A percentile compares a stretch with the other conserved stretches of the same genome.
Conservation (phyloP, 92 coral and sea anemone genomes). For the Chrysogorgia sp. region DNA sequence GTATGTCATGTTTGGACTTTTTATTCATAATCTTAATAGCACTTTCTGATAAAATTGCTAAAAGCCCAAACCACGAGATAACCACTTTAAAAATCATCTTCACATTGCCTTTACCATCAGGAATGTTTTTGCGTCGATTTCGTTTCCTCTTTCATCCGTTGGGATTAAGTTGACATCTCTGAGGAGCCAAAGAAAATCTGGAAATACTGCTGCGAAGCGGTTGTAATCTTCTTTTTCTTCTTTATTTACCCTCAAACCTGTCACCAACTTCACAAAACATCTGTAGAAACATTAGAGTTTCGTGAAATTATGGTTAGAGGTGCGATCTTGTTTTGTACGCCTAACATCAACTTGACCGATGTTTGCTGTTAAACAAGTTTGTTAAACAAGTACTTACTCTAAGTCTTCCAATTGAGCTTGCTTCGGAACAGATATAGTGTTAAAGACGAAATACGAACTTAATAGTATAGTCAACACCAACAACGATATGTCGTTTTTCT, state of each 20-base stretch:
- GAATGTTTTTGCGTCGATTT: constrained; percentile 26
- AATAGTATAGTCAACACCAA: constrained; percentile 73
- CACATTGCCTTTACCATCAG: neutral
- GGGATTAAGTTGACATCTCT: constrained; percentile 30
- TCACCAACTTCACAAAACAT: constrained; percentile 28
- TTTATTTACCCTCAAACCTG: constrained; percentile 14
- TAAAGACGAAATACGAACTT: constrained; percentile 75
- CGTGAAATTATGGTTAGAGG: neutral
- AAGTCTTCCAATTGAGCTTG: constrained; percentile 36
- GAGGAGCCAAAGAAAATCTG: constrained; percentile 40
- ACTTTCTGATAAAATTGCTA: too few species aligned
- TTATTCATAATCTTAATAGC: too few species aligned
- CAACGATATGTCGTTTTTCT: constrained; percentile 64
- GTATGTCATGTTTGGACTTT: too few species aligned
- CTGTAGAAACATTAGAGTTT: neutral
- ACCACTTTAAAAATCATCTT: too few species aligned
- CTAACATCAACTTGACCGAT: neutral
- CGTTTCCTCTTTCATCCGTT: constrained; percentile 28
- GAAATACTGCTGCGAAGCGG: constrained; percentile 8
- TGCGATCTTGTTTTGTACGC: neutral
- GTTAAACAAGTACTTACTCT: constrained; percentile 13
- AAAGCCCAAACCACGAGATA: too few species aligned
- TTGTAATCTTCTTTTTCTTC: constrained; percentile 30
- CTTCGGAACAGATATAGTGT: constrained; percentile 60
- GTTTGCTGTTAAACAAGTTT: neutral